Percentiles rank a stretch among this genome's conserved stretches.
These are phyloP conservation scores for Excalfactoria chinensis DNA, from an alignment of 2,113 vertebrate species.

Conservation along the genomic window DNA sequence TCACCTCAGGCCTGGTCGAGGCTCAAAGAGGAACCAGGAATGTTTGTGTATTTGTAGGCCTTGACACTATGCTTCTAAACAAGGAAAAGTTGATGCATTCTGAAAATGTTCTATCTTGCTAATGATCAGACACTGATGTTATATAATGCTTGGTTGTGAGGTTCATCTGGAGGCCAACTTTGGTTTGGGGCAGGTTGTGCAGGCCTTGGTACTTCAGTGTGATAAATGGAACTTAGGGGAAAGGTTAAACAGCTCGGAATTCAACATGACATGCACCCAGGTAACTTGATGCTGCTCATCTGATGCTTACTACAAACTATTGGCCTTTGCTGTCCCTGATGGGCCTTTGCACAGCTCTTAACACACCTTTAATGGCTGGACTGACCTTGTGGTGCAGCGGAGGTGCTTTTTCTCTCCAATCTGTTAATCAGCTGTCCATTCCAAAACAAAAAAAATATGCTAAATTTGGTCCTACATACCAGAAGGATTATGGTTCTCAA, in stretches of 20 bases:
- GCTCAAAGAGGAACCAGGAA: too few relatives aligned
- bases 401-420: background rate
- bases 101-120: too few relatives aligned
- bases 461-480: background rate
- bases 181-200: too few relatives aligned
- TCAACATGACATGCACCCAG: background rate
- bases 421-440: background rate
- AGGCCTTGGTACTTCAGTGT: too few relatives aligned
- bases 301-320: background rate
- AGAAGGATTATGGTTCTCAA: background rate
- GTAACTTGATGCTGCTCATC: background rate
- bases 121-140: too few relatives aligned
- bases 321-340: background rate
- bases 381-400: background rate
- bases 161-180: too few relatives aligned
- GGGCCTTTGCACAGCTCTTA: background rate
- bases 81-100: too few relatives aligned
- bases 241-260: background rate
- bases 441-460: background rate
- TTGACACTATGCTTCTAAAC: too few relatives aligned
- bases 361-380: background rate
- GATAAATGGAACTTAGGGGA: background rate
- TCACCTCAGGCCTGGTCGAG: too few relatives aligned
- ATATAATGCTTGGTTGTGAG: too few relatives aligned
- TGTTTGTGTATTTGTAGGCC: too few relatives aligned